These are phyloP conservation scores for Pandemis cinnamomeana DNA, from an alignment of 2,888 invertebrate genomes.

Conservation along the genomic window DNA sequence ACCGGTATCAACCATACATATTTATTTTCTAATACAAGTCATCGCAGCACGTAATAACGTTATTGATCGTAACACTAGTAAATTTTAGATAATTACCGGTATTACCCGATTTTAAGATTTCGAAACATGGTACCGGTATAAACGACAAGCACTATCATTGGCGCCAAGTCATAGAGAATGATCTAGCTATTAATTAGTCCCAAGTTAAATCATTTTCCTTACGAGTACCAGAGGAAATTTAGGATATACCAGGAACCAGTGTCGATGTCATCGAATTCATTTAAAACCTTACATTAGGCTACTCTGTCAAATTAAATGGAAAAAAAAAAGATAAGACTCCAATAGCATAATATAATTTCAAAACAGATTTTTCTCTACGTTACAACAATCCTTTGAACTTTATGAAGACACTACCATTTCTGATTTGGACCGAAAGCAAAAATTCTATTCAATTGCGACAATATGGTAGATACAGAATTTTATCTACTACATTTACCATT, in stretches of 20 bases:
- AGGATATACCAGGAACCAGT: slow-evolving; percentile 56
- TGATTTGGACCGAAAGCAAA: too few species aligned
- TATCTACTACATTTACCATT: too few species aligned
- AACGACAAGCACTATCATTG: not conserved
- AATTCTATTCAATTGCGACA: too few species aligned
- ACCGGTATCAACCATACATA: too few species aligned
- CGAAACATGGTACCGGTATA: not conserved
- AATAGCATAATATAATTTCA: too few species aligned
- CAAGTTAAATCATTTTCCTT: slow-evolving; percentile 54
- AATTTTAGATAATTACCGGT: not conserved
- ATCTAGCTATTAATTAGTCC: not conserved
- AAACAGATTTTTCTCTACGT: too few species aligned
- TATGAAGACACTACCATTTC: too few species aligned
- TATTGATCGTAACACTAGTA: too few species aligned
- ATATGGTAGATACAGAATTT: too few species aligned
- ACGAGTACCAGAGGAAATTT: slow-evolving; percentile 75
- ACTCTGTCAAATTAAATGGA: not conserved
- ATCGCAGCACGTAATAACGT: too few species aligned
- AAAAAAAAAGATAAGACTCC: not conserved
- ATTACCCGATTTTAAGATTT: not conserved
- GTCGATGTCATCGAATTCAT: slow-evolving; percentile 64
- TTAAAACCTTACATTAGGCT: slow-evolving; percentile 42
- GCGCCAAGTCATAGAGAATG: not conserved
- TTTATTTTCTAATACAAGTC: too few species aligned
- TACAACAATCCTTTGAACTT: too few species aligned